Evolutionary conservation across 2,113 vertebrate species (phyloP).

Genomic region (Clarias gariepinus): DNA sequence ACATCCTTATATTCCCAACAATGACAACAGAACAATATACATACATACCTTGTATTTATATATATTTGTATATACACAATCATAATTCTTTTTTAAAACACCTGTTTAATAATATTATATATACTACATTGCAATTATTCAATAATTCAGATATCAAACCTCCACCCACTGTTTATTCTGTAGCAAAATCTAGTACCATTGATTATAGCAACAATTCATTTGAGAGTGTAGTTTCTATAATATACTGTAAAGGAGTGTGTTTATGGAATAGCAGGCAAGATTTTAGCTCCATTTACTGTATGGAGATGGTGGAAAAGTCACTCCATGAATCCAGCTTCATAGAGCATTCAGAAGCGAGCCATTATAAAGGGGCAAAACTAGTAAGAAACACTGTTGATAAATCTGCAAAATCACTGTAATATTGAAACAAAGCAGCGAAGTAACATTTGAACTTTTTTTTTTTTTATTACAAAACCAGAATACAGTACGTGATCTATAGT

Average conservation of each 20-base stretch:
- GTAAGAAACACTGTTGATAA: neutral
- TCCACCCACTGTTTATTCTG: conserved; percentile 35
- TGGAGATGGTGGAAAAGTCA: neutral
- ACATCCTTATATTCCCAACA: conserved; percentile 57
- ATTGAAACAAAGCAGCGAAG: neutral
- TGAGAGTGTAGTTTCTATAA: neutral
- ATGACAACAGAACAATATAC: conserved; percentile 65
- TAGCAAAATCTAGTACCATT: conserved; percentile 48
- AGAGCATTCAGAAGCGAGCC: neutral
- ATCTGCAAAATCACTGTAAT: neutral
- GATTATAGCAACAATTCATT: neutral
- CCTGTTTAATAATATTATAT: conserved; percentile 76
- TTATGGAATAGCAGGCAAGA: neutral
- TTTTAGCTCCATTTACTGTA: neutral
- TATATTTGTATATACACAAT: conserved; percentile 72
- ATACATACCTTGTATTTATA: conserved; percentile 47
- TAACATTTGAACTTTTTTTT: conserved; percentile 27
- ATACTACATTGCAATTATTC: conserved; percentile 44
- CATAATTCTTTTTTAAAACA: conserved; percentile 69
- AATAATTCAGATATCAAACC: conserved; percentile 23
- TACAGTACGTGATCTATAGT: conserved; percentile 57
- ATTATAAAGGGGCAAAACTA: neutral
- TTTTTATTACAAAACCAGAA: conserved; percentile 43
- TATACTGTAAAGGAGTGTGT: neutral
- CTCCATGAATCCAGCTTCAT: neutral